phyloP scores from a whole-genome alignment of 37 sponge, comb jelly and placozoan genomes.

The Bolinopsis microptera region DNA sequence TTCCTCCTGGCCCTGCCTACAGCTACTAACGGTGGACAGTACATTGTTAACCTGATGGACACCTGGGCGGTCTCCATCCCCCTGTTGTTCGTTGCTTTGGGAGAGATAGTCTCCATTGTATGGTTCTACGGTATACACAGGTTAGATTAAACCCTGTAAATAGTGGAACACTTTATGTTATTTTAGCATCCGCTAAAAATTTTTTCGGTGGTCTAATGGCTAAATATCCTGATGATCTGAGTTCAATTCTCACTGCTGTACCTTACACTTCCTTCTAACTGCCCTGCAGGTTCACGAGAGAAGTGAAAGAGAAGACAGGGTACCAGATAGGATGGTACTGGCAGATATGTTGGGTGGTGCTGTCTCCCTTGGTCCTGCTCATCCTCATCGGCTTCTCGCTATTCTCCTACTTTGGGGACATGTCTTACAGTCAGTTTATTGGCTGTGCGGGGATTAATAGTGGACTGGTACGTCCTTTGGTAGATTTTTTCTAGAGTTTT shows the following conservation, averaged over 20 bases:
- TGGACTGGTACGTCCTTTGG: background rate
- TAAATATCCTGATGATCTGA: no score
- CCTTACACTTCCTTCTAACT: no score
- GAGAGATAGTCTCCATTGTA: background rate
- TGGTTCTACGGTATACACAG: slow-evolving; percentile 36
- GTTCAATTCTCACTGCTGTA: no score
- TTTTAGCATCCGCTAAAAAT: no score
- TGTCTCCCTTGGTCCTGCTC: background rate
- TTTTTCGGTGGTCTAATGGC: no score
- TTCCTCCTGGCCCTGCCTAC: slow-evolving; percentile 23
- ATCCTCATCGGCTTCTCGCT: background rate
- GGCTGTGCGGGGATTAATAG: background rate
- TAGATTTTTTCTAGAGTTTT: no score
- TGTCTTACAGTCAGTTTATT: background rate
- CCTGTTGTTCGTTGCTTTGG: background rate
- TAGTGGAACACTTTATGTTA: no score
- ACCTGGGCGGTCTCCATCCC: background rate
- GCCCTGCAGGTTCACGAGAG: background rate
- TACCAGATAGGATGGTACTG: slow-evolving; percentile 19
- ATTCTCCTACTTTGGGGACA: background rate
- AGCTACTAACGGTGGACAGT: background rate
- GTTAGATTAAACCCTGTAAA: no score
- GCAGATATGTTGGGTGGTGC: slow-evolving; percentile 17
- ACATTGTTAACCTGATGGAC: slow-evolving; percentile 17
- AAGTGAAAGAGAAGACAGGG: slow-evolving; percentile 6